These are phyloP conservation scores for Crypturellus undulatus DNA, from an alignment of 2,113 vertebrate species.

Conservation along the genomic window DNA sequence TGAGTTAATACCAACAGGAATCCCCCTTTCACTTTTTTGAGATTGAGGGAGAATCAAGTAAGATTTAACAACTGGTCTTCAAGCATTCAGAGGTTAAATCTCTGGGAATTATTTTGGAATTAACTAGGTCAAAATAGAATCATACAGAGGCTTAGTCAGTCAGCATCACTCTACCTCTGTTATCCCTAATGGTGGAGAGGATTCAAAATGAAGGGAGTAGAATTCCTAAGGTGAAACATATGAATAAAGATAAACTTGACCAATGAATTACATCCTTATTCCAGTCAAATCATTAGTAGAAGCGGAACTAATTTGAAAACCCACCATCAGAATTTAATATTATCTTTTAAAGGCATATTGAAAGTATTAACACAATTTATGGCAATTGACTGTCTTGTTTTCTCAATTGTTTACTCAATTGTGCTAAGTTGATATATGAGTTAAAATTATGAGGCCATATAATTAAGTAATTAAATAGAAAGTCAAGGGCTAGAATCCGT, in stretches of 20 bases:
- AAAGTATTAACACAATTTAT: not conserved
- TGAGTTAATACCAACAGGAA: not conserved
- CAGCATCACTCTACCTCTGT: not conserved
- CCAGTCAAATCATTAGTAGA: not conserved
- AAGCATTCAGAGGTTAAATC: not conserved
- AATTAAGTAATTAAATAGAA: not conserved
- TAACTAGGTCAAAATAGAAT: not conserved
- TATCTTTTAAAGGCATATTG: not conserved
- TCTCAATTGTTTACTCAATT: not conserved
- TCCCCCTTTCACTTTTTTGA: not conserved
- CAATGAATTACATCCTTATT: not conserved
- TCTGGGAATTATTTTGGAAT: not conserved
- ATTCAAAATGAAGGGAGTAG: not conserved
- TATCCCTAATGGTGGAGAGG: not conserved
- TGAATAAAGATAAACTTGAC: not conserved
- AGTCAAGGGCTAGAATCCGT: not conserved
- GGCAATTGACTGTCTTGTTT: not conserved
- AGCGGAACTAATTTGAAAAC: not conserved
- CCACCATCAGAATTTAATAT: not conserved
- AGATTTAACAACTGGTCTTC: not conserved
- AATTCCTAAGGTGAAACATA: not conserved
- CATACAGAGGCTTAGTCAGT: not conserved
- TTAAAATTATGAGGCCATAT: not conserved
- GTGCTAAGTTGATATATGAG: not conserved
- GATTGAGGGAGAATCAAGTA: not conserved